Evolutionary conservation across 2,113 vertebrate genomes (phyloP).

Genomic region (Eolophus roseicapilla): DNA sequence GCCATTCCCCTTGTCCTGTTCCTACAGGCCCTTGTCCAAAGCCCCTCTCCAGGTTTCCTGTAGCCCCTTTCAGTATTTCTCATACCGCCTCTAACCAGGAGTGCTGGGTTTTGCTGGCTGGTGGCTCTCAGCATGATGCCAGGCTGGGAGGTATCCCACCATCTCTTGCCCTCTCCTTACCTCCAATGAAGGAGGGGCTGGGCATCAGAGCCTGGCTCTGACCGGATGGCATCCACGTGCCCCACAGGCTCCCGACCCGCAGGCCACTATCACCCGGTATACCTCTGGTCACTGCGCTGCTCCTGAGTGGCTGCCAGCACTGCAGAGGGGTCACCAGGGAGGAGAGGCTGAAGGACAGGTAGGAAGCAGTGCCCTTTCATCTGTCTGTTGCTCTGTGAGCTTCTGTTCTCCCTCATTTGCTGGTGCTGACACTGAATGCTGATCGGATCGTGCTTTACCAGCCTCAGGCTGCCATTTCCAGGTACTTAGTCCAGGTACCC

Average conservation of each 20-base stretch:
- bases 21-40: too few relatives aligned
- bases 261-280: accelerated
- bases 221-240: accelerated
- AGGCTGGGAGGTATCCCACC: neutral
- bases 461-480: neutral
- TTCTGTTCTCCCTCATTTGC: neutral
- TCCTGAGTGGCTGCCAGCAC: neutral
- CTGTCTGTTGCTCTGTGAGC: neutral
- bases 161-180: accelerated
- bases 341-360: neutral
- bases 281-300: neutral
- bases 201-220: accelerated
- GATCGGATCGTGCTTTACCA: neutral
- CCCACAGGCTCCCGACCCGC: neutral
- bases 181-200: accelerated
- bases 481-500: constrained; percentile 2
- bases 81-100: accelerated
- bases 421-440: neutral
- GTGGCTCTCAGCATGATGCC: neutral
- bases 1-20: too few relatives aligned
- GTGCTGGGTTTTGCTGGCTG: neutral
- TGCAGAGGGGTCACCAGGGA: neutral
- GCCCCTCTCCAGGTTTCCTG: neutral
- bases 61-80: neutral
- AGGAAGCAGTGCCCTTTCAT: neutral